Evolutionary conservation across 2,797 vertebrate genomes (phyloP).

Genomic region (Lacerta bilineata): DNA sequence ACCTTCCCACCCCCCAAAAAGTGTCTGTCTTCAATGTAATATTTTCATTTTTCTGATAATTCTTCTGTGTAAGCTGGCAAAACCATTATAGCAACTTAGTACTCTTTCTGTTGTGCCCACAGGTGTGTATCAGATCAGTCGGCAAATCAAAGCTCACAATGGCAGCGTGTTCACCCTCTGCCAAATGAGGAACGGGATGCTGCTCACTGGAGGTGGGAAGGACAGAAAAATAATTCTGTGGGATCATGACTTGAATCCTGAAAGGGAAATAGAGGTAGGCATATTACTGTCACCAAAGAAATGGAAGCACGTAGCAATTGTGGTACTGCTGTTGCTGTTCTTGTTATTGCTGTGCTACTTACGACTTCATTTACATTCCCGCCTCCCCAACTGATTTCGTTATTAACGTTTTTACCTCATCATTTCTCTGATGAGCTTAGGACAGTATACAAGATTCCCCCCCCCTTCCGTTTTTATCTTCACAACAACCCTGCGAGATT

Average conservation of each 20-base stretch:
- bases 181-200: slow-evolving; percentile 93
- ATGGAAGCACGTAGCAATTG: background rate
- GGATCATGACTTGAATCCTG: slow-evolving; percentile 92
- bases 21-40: background rate
- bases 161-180: slow-evolving; percentile 97
- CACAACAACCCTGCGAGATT: background rate
- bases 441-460: background rate
- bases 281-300: background rate
- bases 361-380: no score
- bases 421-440: background rate
- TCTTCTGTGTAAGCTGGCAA: slow-evolving; percentile 9
- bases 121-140: slow-evolving; percentile 93
- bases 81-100: background rate
- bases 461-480: background rate
- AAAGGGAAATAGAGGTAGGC: slow-evolving; percentile 95
- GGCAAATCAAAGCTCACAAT: slow-evolving; percentile 94
- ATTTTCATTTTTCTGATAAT: no score
- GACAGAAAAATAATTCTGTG: slow-evolving; percentile 94
- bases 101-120: slow-evolving; percentile 42
- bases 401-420: background rate
- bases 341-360: no score
- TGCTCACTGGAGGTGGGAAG: slow-evolving; percentile 96
- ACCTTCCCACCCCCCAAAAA: background rate
- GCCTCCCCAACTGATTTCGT: background rate
- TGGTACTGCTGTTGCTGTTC: background rate